These are phyloP conservation scores for Caradrina clavipalpis DNA, from an alignment of 2,888 invertebrate species.

Conservation along the genomic window DNA sequence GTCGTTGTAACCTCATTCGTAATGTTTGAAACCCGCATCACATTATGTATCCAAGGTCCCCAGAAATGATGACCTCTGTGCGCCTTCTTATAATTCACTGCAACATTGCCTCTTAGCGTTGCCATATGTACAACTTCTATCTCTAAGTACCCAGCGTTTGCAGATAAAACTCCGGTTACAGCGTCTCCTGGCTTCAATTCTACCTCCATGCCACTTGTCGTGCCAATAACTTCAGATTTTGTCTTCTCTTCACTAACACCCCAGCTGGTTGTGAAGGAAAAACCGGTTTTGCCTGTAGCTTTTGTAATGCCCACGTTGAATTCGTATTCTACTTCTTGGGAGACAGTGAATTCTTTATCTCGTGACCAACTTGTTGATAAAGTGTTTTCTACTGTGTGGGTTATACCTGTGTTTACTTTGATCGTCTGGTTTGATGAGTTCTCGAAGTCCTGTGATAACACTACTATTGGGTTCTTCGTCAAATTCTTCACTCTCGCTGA, in stretches of 20 bases:
- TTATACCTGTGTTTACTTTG: slow-evolving; percentile 83
- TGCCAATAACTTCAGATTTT: slow-evolving; percentile 76
- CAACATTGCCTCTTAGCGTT: slow-evolving; percentile 78
- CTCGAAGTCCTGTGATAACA: slow-evolving; percentile 79
- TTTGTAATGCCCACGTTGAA: slow-evolving; percentile 78
- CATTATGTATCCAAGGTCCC: slow-evolving; percentile 73
- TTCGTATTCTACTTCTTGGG: slow-evolving; percentile 79
- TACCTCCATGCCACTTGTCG: slow-evolving; percentile 77
- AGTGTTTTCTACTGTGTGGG: slow-evolving; percentile 80
- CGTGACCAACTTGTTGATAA: slow-evolving; percentile 78
- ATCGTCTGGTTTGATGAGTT: slow-evolving; percentile 77
- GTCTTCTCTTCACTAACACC: slow-evolving; percentile 79
- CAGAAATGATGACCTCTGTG: slow-evolving; percentile 80
- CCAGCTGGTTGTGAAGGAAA: slow-evolving; percentile 77
- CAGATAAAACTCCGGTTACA: slow-evolving; percentile 78
- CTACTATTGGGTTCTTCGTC: slow-evolving; percentile 67
- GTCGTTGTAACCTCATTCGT: slow-evolving; percentile 70
- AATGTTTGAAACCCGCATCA: slow-evolving; percentile 72
- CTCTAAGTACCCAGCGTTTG: slow-evolving; percentile 76
- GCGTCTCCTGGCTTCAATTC: slow-evolving; percentile 79
- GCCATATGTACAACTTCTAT: slow-evolving; percentile 76
- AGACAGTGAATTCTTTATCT: slow-evolving; percentile 72
- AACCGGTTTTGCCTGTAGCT: slow-evolving; percentile 72
- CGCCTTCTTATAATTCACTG: slow-evolving; percentile 76
- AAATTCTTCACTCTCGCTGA: slow-evolving; percentile 71